Evolutionary conservation across 2,797 vertebrate species (phyloP), one percentile per base, ranked within the genome.

Genomic region (Coracias cyanogaster): DNA sequence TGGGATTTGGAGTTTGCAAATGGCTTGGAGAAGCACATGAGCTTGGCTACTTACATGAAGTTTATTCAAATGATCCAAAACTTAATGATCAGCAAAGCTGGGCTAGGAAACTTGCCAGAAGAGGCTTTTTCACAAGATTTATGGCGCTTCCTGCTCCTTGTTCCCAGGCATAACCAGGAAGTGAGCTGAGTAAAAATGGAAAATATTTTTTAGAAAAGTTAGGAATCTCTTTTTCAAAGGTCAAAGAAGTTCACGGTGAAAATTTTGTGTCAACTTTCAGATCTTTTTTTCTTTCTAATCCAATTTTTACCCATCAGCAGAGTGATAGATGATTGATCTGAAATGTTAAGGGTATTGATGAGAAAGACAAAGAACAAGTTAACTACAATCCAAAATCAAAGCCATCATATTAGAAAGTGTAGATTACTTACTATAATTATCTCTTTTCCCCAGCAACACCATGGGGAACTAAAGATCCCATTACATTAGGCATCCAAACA

Each of bases 101-200:
- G 69, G 61, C 85, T 72, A 97, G 91, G 94, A 96, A 93, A 39
- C 48, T 74, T 89, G 94, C 93, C 96, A 97, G 55, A 91, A 77
- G 5, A 87, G 83, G 51, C n/a, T 92, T 87, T 95, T 96, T 67
- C 90, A 51, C n/a, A 91, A 95, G 94, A 96, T 96, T 97, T 97
- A 94, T 79, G 84, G 65, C 60, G 77, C 73, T 97, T 96, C 95
- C 95, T 92, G 79, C 67, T 94, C 92, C 94, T 93, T 77, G 62
- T 96, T 96, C 86, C 94, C 94, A 96, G 79, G 87, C 94, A 94
- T 57, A 96, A 95, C 78, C 73, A 92, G 90, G 92, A 97, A 96
- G 86, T 28, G 25, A 91, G 58, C 37, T 22, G 80, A 86, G 46
- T 85, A 91, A 93, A 96, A 94, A 90, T 89, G 93, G 90, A 96